These are phyloP conservation scores for Cosmia pyralina DNA, from an alignment of 2,888 invertebrate genomes.

Conservation along the genomic window DNA sequence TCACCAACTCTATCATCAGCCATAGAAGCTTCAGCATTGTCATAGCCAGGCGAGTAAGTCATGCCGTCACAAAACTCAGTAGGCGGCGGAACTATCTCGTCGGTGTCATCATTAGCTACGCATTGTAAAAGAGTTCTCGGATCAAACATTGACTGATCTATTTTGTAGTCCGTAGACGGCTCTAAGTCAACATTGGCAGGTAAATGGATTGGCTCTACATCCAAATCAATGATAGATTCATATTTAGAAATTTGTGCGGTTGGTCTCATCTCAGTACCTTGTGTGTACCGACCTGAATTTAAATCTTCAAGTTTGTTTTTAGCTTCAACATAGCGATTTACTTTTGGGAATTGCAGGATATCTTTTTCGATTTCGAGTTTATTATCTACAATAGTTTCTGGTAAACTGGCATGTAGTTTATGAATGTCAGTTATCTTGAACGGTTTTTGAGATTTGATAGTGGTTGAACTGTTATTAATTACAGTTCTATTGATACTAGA, in stretches of 20 bases:
- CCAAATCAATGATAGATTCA: conserved; percentile 20
- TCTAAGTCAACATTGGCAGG: conserved; percentile 40
- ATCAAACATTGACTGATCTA: conserved; percentile 80
- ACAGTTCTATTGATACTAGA: conserved; percentile 24
- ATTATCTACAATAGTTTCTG: conserved; percentile 61
- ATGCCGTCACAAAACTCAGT: conserved; percentile 76
- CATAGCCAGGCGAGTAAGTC: conserved; percentile 17
- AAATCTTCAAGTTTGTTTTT: conserved; percentile 1
- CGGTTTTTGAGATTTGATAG: conserved; percentile 72
- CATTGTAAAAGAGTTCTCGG: conserved; percentile 81
- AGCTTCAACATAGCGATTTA: conserved; percentile 7
- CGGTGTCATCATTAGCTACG: conserved; percentile 63
- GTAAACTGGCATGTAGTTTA: conserved; percentile 69
- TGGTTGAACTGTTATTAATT: conserved; percentile 17
- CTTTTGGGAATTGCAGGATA: not conserved
- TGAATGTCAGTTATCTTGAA: conserved; percentile 82
- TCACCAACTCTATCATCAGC: not conserved
- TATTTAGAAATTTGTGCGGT: conserved; percentile 19
- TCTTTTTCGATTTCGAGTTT: conserved; percentile 28
- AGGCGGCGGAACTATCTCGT: conserved; percentile 79
- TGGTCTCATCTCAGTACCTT: not conserved
- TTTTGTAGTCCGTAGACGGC: conserved; percentile 60
- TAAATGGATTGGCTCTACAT: conserved; percentile 48
- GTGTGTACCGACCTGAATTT: conserved; percentile 3
- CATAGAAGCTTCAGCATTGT: conserved; percentile 4